Conservation (phyloP, 2,113 vertebrate species). For the Sterrhoptilus dennistouni region DNA sequence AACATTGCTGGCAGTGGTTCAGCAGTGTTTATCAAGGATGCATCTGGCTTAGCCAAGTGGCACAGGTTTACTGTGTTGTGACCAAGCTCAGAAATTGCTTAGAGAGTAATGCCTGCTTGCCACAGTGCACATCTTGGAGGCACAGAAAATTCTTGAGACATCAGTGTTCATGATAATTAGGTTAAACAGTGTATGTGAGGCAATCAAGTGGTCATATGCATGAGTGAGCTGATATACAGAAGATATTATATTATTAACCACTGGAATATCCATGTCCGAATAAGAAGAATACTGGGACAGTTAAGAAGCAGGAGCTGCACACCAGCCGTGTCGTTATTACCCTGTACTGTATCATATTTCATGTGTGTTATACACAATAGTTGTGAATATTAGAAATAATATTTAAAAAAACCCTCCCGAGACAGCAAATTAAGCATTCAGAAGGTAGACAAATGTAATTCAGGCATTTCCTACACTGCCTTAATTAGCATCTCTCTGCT, state of each 20-base stretch:
- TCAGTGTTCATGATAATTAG: constrained; percentile 37
- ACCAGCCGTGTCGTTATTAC: background rate
- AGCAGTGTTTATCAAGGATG: background rate
- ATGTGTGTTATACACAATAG: background rate
- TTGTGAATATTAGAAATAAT: background rate
- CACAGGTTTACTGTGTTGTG: background rate
- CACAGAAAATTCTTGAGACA: background rate
- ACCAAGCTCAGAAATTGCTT: background rate
- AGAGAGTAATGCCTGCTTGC: background rate
- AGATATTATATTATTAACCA: constrained; percentile 2
- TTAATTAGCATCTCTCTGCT: background rate
- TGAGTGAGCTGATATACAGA: constrained; percentile 1
- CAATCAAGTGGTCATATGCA: constrained; percentile 41
- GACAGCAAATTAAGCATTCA: background rate
- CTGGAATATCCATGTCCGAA: background rate
- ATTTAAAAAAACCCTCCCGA: background rate
- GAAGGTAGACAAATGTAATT: background rate
- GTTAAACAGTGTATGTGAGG: constrained; percentile 37
- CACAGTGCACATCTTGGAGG: background rate
- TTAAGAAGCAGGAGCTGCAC: constrained; percentile 1
- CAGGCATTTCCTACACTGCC: background rate
- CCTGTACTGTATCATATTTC: background rate
- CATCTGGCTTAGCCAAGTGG: background rate
- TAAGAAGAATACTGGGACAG: background rate
- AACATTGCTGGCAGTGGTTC: background rate